Base-by-base conservation (phyloP, 1,140 invertebrate genomes). In the Drosophila willistoni region DNA sequence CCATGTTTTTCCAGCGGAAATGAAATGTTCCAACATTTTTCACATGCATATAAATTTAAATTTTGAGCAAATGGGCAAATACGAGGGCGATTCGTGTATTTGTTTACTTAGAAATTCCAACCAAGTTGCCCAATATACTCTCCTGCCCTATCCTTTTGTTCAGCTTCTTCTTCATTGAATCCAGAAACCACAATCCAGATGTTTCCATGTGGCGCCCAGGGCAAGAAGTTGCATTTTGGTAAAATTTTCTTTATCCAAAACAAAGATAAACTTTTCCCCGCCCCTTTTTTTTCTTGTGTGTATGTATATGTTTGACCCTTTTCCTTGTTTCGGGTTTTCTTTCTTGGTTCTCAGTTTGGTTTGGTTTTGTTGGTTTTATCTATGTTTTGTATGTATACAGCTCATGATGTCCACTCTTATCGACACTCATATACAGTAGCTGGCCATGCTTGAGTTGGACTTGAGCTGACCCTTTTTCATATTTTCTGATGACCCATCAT, bases 401-500 rank as follows among this genome's bases (percentile, higher is more conserved):
- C 33, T 36, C 47, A 25, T 51, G 63, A 19, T 29, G 44, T 55
- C 33, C 19, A 17, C 7, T n/a, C 69, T 72, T 76, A 79, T 76
- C 76, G 68, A 34, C 29, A 66, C n/a, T 29, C 76, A 34, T 66
- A 44, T 22, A 57, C 14, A 71, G 33, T 33, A 55, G 22, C 47
- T 59, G 29, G 19, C 65, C 65, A 65, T 65, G 62, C 71, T 62
- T 59, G 51, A 73, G 77, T 74, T 77, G 66, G 62, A 57, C 64
- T 61, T 25, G 51, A 33, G 56, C 61, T 90, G 86, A 90, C 85
- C 86, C 86, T 90, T 73, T 83, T 82, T 68, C 64, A 69, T 77
- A 67, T 77, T 69, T 68, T 86, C 17, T 74, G 68, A 79, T 90
- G 85, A 90, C 85, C 85, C 73, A 65, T 71, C 73, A 65, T 71